These are phyloP conservation scores for Neolamprologus caudopunctatus DNA, from an alignment of 2,113 vertebrate species.

Conservation along the genomic window DNA sequence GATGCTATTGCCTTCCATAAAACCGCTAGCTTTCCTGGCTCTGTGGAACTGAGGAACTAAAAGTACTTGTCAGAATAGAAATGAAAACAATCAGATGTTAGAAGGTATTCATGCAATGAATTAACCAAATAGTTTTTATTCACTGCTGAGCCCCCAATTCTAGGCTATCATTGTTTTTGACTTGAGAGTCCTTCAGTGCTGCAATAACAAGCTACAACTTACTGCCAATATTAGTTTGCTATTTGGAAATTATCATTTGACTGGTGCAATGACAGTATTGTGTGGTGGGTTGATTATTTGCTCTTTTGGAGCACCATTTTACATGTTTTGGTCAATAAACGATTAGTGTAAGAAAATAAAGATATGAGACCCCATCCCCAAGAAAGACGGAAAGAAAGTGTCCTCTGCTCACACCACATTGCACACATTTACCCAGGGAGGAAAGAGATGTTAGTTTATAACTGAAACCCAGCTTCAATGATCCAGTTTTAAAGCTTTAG, in stretches of 20 bases:
- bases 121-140: background rate
- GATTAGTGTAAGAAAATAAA: background rate
- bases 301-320: background rate
- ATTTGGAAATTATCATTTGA: background rate
- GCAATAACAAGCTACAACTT: background rate
- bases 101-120: background rate
- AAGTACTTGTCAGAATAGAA: background rate
- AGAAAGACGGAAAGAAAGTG: fast-evolving
- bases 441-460: background rate
- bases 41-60: background rate
- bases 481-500: background rate
- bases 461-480: background rate
- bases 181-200: background rate
- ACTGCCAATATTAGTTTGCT: background rate
- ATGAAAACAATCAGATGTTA: background rate
- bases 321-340: background rate
- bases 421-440: background rate
- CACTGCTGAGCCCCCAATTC: fast-evolving
- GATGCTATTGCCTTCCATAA: background rate
- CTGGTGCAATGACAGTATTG: background rate
- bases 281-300: background rate
- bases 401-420: background rate
- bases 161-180: background rate
- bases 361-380: background rate
- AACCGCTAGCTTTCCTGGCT: fast-evolving